These are phyloP conservation scores for Neomonachus schauinslandi DNA, from an alignment of 2,113 vertebrate species.

Conservation along the genomic window DNA sequence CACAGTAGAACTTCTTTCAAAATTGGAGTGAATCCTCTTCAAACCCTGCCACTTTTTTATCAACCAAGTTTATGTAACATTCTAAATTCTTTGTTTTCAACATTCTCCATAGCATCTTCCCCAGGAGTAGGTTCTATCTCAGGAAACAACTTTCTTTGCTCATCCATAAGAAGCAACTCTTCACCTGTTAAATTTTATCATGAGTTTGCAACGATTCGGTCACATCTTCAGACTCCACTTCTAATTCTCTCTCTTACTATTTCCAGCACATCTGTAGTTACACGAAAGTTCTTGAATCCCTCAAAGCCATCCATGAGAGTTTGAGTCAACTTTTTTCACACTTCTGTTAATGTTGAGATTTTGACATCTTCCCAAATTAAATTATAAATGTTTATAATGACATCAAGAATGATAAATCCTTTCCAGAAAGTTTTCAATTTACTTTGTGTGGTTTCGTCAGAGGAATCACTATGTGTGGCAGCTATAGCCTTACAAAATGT, in stretches of 20 bases:
- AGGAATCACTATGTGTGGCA: not conserved
- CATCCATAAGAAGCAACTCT: not conserved
- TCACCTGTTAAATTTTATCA: not conserved
- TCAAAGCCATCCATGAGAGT: not conserved
- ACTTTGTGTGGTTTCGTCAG: not conserved
- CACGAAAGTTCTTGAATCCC: not conserved
- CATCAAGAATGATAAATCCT: not conserved
- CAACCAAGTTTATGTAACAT: not conserved
- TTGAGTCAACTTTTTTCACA: not conserved
- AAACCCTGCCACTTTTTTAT: not conserved
- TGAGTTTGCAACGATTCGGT: not conserved
- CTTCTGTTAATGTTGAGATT: not conserved
- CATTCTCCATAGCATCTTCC: not conserved
- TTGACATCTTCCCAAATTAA: not conserved
- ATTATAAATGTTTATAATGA: not conserved
- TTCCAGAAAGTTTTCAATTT: not conserved
- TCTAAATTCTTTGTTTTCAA: not conserved
- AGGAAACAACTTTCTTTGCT: not conserved
- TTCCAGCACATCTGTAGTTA: not conserved
- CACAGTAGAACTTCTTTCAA: not conserved
- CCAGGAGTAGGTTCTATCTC: not conserved
- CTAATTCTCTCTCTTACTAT: not conserved
- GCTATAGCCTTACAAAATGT: not conserved
- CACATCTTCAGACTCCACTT: not conserved
- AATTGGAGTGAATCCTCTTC: not conserved